Evolutionary conservation across 2,113 vertebrate genomes (phyloP), one percentile per base, ranked within the genome.

Genomic region (Takifugu flavidus): DNA sequence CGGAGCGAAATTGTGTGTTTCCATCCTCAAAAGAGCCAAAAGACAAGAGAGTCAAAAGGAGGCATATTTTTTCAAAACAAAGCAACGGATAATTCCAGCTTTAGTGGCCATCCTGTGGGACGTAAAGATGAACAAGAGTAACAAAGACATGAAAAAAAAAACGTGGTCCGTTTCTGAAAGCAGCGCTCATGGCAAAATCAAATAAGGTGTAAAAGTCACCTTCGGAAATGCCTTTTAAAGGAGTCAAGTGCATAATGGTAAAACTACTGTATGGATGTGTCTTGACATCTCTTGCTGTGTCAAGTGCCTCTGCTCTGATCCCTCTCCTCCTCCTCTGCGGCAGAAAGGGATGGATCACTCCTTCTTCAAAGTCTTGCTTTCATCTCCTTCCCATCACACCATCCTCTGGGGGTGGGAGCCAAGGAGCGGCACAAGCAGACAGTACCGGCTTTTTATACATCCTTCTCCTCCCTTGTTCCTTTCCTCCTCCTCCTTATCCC

Each of bases 311-410:
- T 75, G 77, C 82, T 80, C 83, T 83, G 75, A 86, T 86, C 80
- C 80, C 66, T 63, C 75, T 64, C 75, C 77, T 82, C 84, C 79
- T 80, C 77, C 80, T 86, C 67, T 53, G 4, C 78, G 75, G 80
- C 69, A 78, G 73, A 46, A 25, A 82, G 76, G 76, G 82, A 75
- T 79, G 75, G 75, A 85, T 86, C 80, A 70, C 65, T 79, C 63
- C 82, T 78, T 82, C 85, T 87, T 89, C 85, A 86, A 85, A 80
- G 82, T 87, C 77, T 82, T 66, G 62, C 83, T 88, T 87, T 88
- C 82, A 88, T 88, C 87, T 89, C 67, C 49, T 56, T 34, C 65
- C 70, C 77, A 84, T 87, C 85, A 72, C 69, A 60, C 82, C 79
- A 68, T 83, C 80, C 80, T 84, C 80, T 66, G 54, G 78, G 76